Evolutionary conservation across 2,888 invertebrate species (phyloP), one percentile per base, ranked within the genome.

Genomic region (Slavum lentiscoides): DNA sequence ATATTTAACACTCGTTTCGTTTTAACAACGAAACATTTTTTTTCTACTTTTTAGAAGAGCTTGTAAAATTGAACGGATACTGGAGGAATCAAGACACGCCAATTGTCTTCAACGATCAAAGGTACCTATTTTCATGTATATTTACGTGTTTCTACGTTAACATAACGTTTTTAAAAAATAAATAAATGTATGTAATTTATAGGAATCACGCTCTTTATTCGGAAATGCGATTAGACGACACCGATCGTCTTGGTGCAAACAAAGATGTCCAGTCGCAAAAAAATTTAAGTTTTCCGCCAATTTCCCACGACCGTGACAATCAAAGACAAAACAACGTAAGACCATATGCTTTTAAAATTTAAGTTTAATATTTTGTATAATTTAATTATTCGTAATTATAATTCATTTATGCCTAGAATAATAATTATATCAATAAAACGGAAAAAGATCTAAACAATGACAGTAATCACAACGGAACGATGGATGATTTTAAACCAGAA

Each of bases 261-360:
- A 70, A n/a, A 70, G 70, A 72, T 23, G 13, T 55, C 15, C 72
- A 64, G 23, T 58, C 39, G 1, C 55, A 80, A 58, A 80, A 70
- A 11, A 72, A 59, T 80, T 72, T 66, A 43, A 72, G 80, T 64
- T 80, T 80, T 80, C 80, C 80, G 19, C 80, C 80, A 3, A 80
- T 80, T 59, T 39, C 64, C 8, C 58, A 72, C 6, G 80, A 80
- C 2, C 64, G 58, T 6, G 80, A 80, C 0, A 58, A 11, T 80
- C 80, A 80, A 72, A 72, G 62, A 72, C 64, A 53, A 55, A 72
- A 55, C 21, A 80, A 30, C 9, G 80, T 80, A 72, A 80, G 58
- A 49, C 9, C 43, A 43, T 59, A 2, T 0, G 13, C 7, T n/a
- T 43, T 30, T 21, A 13, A n/a, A 37, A 6, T 6, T 37, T 55